Evolutionary conservation across 2,797 vertebrate species (phyloP).

Genomic region (Simalia tracyae): DNA sequence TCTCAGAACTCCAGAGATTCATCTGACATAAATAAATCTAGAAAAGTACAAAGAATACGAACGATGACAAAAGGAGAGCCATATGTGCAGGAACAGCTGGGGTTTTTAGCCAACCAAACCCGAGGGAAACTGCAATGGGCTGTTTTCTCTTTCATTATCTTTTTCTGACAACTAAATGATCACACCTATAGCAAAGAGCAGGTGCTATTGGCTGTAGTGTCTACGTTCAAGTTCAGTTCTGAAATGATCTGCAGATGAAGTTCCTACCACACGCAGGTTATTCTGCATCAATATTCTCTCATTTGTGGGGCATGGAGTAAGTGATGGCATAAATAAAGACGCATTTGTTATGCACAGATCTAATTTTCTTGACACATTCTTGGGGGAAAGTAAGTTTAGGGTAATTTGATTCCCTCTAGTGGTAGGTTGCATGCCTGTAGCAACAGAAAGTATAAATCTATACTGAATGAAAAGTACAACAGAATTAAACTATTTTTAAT

Average conservation of each 20-base stretch:
- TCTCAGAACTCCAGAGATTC: conserved; percentile 6
- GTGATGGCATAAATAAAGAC: background rate
- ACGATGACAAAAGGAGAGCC: conserved; percentile 19
- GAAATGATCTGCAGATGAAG: background rate
- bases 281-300: background rate
- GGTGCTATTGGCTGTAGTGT: background rate
- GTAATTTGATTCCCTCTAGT: conserved; percentile 10
- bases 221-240: background rate
- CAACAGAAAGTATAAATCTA: background rate
- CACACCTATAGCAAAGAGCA: background rate
- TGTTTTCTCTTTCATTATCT: background rate
- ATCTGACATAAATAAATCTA: conserved; percentile 12
- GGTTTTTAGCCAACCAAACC: background rate
- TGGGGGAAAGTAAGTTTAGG: background rate
- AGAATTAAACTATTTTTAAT: background rate
- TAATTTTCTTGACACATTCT: background rate
- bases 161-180: background rate
- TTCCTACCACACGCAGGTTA: background rate
- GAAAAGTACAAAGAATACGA: conserved; percentile 7
- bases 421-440: conserved; percentile 9
- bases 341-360: background rate
- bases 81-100: conserved; percentile 26
- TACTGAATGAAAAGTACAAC: background rate
- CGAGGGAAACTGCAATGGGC: conserved; percentile 1
- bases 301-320: background rate